Conservation (phyloP, 2,888 invertebrate genomes). For the Erebia aethiops region DNA sequence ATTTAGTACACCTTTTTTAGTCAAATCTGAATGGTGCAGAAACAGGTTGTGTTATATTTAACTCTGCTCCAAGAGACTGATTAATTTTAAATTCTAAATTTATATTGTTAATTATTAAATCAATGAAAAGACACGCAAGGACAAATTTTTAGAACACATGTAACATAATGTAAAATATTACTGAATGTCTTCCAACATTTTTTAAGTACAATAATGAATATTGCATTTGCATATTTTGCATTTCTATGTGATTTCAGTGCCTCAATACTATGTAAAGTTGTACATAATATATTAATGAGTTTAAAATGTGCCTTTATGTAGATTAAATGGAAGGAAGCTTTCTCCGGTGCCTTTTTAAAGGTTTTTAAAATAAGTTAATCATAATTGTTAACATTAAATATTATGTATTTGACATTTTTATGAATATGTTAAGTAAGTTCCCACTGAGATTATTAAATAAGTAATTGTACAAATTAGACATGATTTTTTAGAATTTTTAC, state of each 20-base stretch:
- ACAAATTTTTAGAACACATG: constrained; percentile 53
- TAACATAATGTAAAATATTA: constrained; percentile 54
- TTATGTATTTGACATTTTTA: constrained; percentile 27
- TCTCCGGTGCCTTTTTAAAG: constrained; percentile 38
- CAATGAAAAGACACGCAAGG: constrained; percentile 25
- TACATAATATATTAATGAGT: constrained; percentile 33
- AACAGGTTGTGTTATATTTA: constrained; percentile 61
- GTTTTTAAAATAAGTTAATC: not conserved
- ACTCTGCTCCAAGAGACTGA: constrained; percentile 75
- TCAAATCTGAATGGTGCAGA: constrained; percentile 52
- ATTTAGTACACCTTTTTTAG: constrained; percentile 1
- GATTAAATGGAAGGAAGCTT: constrained; percentile 20
- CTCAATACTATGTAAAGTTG: constrained; percentile 29
- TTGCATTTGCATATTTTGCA: constrained; percentile 20
- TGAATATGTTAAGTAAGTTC: constrained; percentile 45
- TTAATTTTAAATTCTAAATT: constrained; percentile 70
- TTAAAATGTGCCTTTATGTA: constrained; percentile 34
- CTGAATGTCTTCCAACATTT: constrained; percentile 64
- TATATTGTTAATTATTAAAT: constrained; percentile 45
- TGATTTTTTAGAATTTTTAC: constrained; percentile 70
- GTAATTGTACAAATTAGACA: constrained; percentile 66
- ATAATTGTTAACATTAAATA: not conserved
- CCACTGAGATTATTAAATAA: constrained; percentile 71
- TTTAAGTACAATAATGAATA: constrained; percentile 51
- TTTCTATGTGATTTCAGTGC: constrained; percentile 38